These are phyloP conservation scores for Steromphala cineraria DNA, from an alignment of 2,888 invertebrate genomes.

Conservation along the genomic window DNA sequence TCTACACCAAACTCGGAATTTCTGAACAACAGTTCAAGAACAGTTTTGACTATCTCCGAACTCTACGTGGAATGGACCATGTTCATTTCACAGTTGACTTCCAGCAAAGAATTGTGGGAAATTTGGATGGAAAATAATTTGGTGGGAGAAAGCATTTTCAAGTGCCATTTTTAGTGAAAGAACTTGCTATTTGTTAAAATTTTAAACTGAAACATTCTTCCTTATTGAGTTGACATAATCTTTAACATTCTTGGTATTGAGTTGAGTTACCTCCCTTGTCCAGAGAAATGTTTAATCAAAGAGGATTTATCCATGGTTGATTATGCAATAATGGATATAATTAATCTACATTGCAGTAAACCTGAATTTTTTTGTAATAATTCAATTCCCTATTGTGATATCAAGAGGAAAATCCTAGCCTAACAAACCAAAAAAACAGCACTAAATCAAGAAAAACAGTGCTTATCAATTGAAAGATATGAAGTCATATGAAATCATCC, in stretches of 20 bases:
- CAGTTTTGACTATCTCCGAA: conserved; percentile 67
- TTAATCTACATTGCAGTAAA: too few species aligned
- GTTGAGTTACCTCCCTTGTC: neutral
- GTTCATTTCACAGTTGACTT: conserved; percentile 67
- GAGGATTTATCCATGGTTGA: neutral
- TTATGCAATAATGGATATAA: too few species aligned
- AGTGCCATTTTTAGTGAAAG: too few species aligned
- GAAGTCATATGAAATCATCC: neutral
- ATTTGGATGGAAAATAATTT: conserved; percentile 21
- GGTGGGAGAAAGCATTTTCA: neutral
- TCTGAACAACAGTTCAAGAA: conserved; percentile 55
- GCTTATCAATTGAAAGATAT: neutral
- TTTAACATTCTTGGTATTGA: too few species aligned
- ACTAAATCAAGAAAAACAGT: neutral
- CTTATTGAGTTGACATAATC: too few species aligned
- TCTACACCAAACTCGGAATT: conserved; percentile 55
- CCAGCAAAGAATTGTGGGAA: conserved; percentile 59
- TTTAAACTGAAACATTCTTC: too few species aligned
- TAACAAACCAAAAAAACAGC: too few species aligned
- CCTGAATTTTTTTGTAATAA: too few species aligned
- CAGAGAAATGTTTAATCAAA: neutral
- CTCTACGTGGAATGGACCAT: conserved; percentile 56
- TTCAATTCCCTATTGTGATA: too few species aligned
- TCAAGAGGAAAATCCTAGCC: too few species aligned
- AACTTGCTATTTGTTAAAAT: too few species aligned